A percentile compares a stretch with the other conserved stretches of the same genome.
Conservation (phyloP, 2,797 vertebrate species). For the Anabas testudineus region DNA sequence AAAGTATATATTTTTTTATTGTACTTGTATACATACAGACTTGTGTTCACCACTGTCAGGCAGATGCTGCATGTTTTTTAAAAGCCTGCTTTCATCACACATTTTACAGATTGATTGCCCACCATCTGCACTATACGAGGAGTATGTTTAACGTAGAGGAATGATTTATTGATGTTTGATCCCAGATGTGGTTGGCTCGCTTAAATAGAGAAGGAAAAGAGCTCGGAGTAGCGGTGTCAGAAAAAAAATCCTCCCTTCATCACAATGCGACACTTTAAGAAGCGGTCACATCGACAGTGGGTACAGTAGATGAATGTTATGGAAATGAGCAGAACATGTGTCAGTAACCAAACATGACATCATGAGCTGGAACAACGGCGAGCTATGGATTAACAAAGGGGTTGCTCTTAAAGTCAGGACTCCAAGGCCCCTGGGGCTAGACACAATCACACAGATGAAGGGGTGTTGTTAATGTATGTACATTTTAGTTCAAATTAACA, state of each 20-base stretch:
- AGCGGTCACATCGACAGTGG: conserved; percentile 54
- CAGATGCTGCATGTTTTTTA: conserved; percentile 12
- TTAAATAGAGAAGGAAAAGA: conserved; percentile 10
- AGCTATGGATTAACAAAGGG: conserved; percentile 47
- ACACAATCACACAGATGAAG: neutral
- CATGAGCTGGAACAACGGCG: conserved; percentile 52
- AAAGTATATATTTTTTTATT: no score
- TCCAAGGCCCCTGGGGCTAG: conserved; percentile 30
- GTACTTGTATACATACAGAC: neutral
- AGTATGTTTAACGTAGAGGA: conserved; percentile 29
- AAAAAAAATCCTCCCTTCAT: conserved; percentile 6
- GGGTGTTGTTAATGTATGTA: no score
- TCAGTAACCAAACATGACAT: conserved; percentile 53
- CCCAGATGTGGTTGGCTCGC: neutral
- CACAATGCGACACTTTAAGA: conserved; percentile 52
- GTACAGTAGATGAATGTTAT: conserved; percentile 36
- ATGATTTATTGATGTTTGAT: conserved; percentile 7
- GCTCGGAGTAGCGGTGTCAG: neutral
- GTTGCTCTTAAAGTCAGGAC: conserved; percentile 40
- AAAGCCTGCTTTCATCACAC: conserved; percentile 20
- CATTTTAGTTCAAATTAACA: no score
- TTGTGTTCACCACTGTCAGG: neutral
- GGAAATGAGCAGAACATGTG: conserved; percentile 46
- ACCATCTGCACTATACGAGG: conserved; percentile 1
- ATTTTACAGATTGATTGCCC: conserved; percentile 25